Conservation (phyloP, 2,113 vertebrate genomes). For the Desmodus rotundus region DNA sequence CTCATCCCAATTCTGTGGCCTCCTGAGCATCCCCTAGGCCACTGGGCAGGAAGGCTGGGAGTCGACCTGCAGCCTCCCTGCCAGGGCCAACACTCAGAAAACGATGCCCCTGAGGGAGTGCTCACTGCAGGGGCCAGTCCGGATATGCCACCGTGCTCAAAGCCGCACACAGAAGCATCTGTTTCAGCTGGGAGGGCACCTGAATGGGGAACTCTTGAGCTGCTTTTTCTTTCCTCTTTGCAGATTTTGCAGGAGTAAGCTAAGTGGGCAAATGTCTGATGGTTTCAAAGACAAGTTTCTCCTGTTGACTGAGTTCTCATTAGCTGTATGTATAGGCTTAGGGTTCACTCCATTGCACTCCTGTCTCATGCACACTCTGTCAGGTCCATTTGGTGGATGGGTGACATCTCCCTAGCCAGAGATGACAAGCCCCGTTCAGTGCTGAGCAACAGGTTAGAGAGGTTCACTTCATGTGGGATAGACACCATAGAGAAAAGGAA, state of each 20-base stretch:
- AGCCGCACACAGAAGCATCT: background rate
- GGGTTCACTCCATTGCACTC: background rate
- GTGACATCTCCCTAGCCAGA: background rate
- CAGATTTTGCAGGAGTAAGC: background rate
- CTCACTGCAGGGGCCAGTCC: background rate
- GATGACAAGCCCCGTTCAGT: background rate
- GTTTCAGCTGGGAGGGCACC: background rate
- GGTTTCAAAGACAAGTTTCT: background rate
- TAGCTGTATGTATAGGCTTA: too few relatives aligned
- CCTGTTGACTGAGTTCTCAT: background rate
- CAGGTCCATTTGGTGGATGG: background rate
- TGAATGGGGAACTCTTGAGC: background rate
- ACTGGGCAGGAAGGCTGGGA: background rate
- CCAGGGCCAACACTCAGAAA: background rate
- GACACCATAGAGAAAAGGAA: background rate
- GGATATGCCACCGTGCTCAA: constrained; percentile 38
- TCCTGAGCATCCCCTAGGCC: background rate
- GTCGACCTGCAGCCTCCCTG: background rate
- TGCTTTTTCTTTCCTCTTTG: background rate
- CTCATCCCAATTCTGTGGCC: background rate
- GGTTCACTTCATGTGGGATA: background rate
- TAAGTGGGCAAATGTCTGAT: background rate
- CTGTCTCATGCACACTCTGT: background rate
- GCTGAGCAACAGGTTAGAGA: background rate
- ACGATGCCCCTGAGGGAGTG: background rate